Evolutionary conservation across 1,140 invertebrate species (phyloP).

Genomic region (Leptinotarsa lineolata): DNA sequence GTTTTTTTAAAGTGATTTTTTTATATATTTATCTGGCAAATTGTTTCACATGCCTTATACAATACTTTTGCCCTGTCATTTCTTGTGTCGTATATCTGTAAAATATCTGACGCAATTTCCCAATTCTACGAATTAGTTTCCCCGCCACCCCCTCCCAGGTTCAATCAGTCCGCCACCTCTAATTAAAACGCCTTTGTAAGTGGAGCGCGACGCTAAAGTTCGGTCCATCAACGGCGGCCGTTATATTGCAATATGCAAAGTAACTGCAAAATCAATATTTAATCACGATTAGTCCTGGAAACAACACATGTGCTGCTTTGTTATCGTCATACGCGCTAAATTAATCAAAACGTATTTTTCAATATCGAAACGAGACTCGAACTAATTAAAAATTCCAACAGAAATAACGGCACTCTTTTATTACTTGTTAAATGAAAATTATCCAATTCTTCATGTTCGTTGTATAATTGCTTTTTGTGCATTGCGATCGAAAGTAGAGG

Average conservation of each 20-base stretch:
- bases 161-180: not conserved
- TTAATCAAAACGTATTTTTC: conserved; percentile 49
- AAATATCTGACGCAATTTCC: no score
- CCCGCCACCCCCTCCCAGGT: not conserved
- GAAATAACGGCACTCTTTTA: conserved; percentile 46
- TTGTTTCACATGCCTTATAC: no score
- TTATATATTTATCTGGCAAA: no score
- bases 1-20: no score
- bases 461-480: conserved; percentile 24
- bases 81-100: no score
- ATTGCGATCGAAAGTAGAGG: not conserved
- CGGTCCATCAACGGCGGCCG: not conserved
- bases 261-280: conserved; percentile 49
- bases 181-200: conserved; percentile 1
- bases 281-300: conserved; percentile 46
- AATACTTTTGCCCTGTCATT: no score
- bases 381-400: conserved; percentile 48
- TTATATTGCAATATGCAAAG: conserved; percentile 38
- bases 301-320: conserved; percentile 45
- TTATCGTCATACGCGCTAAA: conserved; percentile 47
- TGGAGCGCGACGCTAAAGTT: conserved; percentile 7
- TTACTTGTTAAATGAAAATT: conserved; percentile 41
- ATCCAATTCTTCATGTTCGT: conserved; percentile 34
- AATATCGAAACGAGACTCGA: conserved; percentile 45
- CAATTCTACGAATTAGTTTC: no score